Base-by-base conservation (phyloP, 2,888 invertebrate species). In the Epistrophe eligans region DNA sequence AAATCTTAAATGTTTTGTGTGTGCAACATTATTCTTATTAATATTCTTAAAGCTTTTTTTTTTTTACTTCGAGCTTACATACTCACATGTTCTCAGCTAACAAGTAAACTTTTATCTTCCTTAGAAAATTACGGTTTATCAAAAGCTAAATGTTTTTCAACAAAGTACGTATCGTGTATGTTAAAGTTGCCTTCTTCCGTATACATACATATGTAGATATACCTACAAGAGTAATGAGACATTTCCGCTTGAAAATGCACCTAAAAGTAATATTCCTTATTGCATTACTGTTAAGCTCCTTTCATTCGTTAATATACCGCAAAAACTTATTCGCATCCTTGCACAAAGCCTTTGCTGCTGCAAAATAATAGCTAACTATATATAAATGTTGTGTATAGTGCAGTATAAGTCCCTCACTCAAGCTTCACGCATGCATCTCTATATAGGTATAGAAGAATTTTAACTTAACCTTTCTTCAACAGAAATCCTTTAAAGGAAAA, bases 181-280 rank as follows among this genome's bases (percentile, higher is more conserved):
- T 24, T 24, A n/a, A 57, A 17, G 45, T 66, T 66, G 11, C 66
- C 32, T 66, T 66, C 66, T 62, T n/a, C 66, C 11, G 32, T 10
- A 35, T 32, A 13, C 24, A 28, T 28, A 1, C 5, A 32, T 32
- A 7, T 32, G 2, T 32, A 7, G 4, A 4, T 13, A 55, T 4
- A 45, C n/a, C 43, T 67, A 17, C 48, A 62, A 80, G 55, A 28
- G 43, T 81, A 81, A 81, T 81, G 76, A 81, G 81, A 76, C 81
- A 62, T 76, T 67, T 81, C 70, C 70, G 70, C 76, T 81, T 62
- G 62, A 70, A 71, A 81, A 62, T 77, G 82, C 13, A 77, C 66
- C 71, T 77, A 64, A 77, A 82, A 80, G 80, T 66, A 38, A 48
- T 62, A 70, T 52, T 70, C 67, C 67, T 74, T 74, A 77, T 81